Evolutionary conservation across 2,888 invertebrate genomes (phyloP), one percentile per base, ranked within the genome.

Genomic region (Scaptomyza cyrtandrae): DNA sequence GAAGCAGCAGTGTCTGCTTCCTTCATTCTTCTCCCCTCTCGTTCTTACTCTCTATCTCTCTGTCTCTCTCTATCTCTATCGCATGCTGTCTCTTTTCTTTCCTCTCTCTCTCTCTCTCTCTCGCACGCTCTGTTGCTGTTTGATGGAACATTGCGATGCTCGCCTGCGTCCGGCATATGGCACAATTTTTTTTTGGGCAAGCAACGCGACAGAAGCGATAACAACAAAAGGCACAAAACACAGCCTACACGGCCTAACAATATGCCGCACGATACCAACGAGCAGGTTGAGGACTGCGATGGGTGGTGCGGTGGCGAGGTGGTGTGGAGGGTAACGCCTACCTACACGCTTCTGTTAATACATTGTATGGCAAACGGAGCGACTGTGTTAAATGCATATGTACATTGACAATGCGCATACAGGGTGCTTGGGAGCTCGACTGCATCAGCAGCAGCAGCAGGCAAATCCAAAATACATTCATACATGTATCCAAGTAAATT

Each of bases 191-290:
- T 10, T 31, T 31, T 63, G 50, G 61, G 65, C 64, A 71, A 48
- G 48, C 65, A 56, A 62, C 52, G 65, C 52, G 52, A 68, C 66
- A 64, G 64, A 50, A 71, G 63, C 62, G 67, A 52, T 50, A 77
- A 87, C 86, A 83, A 83, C 86, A 83, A 83, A 83, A 82, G 88
- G 70, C 70, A 79, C 75, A 85, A 83, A 85, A 69, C 82, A 73
- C 39, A 9, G 39, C 39, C 14, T 7, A 14, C 14, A 14, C 82
- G 73, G 68, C 65, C 50, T 62, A 59, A 72, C 84, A 80, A 72
- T 76, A 19, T 10, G 66, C 63, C 59, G 58, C 60, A 63, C 60
- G 58, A 63, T 29, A 29, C 6, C 11, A 16, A 9, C 3, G n/a
- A 9, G 16, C 9, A 13, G 0, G 3, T 35, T 35, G 10, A 3